Percentiles rank a stretch among this genome's conserved stretches.
Conservation (phyloP, 2,888 invertebrate genomes). For the Noctua janthina region DNA sequence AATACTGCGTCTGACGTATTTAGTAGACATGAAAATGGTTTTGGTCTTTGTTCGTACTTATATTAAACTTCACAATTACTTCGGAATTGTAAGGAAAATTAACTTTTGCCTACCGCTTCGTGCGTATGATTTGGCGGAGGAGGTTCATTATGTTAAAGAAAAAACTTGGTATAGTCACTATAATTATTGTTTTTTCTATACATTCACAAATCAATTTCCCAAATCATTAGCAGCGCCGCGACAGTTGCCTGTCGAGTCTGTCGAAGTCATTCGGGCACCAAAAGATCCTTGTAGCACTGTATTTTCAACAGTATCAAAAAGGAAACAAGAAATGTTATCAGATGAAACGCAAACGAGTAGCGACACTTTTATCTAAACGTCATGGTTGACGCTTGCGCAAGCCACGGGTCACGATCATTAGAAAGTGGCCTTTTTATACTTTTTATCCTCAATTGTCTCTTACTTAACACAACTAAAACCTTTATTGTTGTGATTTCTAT, state of each 20-base stretch:
- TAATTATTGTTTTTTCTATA: not conserved
- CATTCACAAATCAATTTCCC: not conserved
- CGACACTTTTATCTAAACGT: conserved; percentile 57
- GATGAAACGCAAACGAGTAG: conserved; percentile 55
- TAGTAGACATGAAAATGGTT: conserved; percentile 16
- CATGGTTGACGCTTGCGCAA: conserved; percentile 61
- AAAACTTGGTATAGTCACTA: not conserved
- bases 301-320: conserved; percentile 40
- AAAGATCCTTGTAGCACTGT: not conserved
- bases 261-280: not conserved
- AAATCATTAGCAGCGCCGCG: not conserved
- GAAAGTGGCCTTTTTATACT: conserved; percentile 73
- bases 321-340: conserved; percentile 53
- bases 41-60: conserved; percentile 9
- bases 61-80: conserved; percentile 14
- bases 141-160: too few relatives aligned
- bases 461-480: conserved; percentile 54
- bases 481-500: conserved; percentile 51
- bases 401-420: conserved; percentile 74
- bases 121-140: not conserved
- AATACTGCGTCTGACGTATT: conserved; percentile 27
- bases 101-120: not conserved
- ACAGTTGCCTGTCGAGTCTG: not conserved
- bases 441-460: conserved; percentile 68
- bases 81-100: not conserved